Evolutionary conservation across 1,140 invertebrate species (phyloP).

Genomic region (Nixonia krombeini): DNA sequence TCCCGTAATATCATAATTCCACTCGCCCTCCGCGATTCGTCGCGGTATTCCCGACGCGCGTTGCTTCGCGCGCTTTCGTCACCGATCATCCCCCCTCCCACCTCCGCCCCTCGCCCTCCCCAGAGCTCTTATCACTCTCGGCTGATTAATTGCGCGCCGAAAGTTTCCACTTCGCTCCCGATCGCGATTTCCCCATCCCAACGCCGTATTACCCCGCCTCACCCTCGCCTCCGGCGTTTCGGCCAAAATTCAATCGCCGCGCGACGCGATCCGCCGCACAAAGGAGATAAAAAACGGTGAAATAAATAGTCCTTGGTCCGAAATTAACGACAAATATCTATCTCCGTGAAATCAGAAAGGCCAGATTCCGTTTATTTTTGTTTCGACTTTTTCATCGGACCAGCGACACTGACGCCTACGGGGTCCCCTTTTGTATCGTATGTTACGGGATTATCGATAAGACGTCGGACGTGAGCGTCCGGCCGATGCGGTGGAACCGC

Average conservation of each 20-base stretch:
- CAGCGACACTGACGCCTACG: conserved; percentile 46
- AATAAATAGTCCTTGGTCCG: conserved; percentile 8
- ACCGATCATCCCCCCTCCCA: not conserved
- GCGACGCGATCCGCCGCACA: not conserved
- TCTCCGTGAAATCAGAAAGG: conserved; percentile 33
- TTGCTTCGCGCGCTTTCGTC: no score
- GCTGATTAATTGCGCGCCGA: not conserved
- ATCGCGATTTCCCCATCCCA: no score
- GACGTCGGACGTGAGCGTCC: conserved; percentile 32
- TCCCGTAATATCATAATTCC: conserved; percentile 47
- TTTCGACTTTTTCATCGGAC: conserved; percentile 4
- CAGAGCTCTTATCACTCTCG: not conserved
- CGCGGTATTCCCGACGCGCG: conserved; percentile 14
- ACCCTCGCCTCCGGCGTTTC: no score
- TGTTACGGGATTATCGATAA: conserved; percentile 49
- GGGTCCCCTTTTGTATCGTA: conserved; percentile 33
- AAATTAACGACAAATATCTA: conserved; percentile 25
- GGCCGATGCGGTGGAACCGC: conserved; percentile 10
- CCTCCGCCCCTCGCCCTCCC: no score
- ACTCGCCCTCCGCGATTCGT: conserved; percentile 21
- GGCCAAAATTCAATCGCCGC: no score
- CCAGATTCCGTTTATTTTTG: conserved; percentile 10
- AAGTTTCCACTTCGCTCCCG: no score
- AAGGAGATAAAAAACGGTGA: not conserved
- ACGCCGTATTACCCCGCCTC: no score